These are phyloP conservation scores for Danio choprae DNA, from an alignment of 2,797 vertebrate genomes.

Conservation along the genomic window DNA sequence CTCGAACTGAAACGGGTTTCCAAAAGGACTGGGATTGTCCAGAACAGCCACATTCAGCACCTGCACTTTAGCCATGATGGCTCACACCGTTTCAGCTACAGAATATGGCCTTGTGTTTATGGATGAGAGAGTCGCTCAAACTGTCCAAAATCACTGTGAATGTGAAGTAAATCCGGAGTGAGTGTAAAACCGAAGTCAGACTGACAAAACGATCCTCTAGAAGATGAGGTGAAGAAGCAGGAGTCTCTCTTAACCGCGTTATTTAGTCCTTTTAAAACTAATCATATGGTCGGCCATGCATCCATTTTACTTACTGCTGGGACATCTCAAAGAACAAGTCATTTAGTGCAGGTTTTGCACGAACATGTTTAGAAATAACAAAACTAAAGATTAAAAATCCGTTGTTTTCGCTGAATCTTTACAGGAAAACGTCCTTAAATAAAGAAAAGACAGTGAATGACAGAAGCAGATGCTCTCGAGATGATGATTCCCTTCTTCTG, in stretches of 20 bases:
- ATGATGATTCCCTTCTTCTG: neutral
- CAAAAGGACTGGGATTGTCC: constrained; percentile 80
- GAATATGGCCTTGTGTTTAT: constrained; percentile 6
- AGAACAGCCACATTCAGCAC: constrained; percentile 78
- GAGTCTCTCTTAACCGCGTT: neutral
- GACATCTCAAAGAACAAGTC: neutral
- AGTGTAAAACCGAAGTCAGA: neutral
- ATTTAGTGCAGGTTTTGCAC: neutral
- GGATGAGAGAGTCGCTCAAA: neutral
- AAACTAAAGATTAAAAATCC: neutral
- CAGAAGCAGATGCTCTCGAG: neutral
- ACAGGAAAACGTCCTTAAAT: neutral
- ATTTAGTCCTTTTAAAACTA: constrained; percentile 6
- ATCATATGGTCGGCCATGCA: neutral
- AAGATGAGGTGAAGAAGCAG: neutral
- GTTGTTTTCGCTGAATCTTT: too few species aligned
- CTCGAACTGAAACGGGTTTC: constrained; percentile 92
- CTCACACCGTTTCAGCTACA: neutral
- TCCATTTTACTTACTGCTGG: neutral
- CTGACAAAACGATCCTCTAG: neutral
- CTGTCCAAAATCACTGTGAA: too few species aligned
- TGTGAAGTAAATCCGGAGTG: neutral
- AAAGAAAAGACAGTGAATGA: neutral
- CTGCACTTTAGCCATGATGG: constrained; percentile 90
- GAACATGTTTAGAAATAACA: neutral